Conservation (phyloP, 2,888 invertebrate species). For the Miltochrista miniata region DNA sequence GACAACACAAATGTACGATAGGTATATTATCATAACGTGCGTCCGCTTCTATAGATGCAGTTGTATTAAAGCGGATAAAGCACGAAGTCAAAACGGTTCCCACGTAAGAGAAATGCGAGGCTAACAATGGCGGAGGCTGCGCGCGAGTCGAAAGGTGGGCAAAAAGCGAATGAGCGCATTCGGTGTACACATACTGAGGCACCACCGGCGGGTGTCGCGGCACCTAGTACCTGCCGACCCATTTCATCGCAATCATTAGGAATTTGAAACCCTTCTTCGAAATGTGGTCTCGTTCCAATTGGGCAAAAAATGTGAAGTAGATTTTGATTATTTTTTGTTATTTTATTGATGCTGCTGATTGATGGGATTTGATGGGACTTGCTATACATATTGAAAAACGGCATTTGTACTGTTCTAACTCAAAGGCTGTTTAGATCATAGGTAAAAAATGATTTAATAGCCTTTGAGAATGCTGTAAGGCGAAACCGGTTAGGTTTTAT, state of each 20-base stretch:
- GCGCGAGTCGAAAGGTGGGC: constrained; percentile 82
- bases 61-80: constrained; percentile 64
- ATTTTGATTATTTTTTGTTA: neutral
- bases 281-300: constrained; percentile 3
- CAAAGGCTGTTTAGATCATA: too few species aligned
- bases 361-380: too few species aligned
- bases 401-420: too few species aligned
- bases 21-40: constrained; percentile 54
- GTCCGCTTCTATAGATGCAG: constrained; percentile 50
- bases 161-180: constrained; percentile 78
- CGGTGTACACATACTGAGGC: constrained; percentile 44
- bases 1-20: constrained; percentile 48
- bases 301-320: constrained; percentile 4
- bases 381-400: too few species aligned
- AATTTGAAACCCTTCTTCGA: constrained; percentile 41
- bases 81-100: constrained; percentile 73
- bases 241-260: constrained; percentile 56
- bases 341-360: too few species aligned
- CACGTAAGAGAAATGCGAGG: constrained; percentile 79
- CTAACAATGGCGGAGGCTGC: constrained; percentile 74
- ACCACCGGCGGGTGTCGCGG: constrained; percentile 35
- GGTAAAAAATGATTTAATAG: too few species aligned
- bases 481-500: too few species aligned
- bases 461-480: too few species aligned
- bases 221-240: constrained; percentile 73